These are phyloP conservation scores for Xiphorhynchus erythropygius DNA, from an alignment of 2,797 vertebrate genomes.

Conservation along the genomic window DNA sequence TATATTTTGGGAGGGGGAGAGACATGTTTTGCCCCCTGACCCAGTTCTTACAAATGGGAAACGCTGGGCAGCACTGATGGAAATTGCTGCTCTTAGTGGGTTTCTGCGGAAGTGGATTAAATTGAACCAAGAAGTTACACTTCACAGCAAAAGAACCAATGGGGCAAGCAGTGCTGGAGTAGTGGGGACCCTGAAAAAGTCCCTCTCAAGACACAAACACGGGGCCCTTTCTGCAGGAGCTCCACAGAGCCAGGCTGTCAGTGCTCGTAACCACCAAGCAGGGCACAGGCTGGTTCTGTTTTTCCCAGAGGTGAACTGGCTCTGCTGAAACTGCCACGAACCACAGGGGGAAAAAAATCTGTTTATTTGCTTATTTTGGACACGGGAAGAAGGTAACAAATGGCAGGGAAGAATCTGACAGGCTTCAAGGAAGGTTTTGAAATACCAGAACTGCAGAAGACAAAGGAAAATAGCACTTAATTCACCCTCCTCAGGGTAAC, in stretches of 20 bases:
- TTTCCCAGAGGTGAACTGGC: not conserved
- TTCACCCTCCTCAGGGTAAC: not conserved
- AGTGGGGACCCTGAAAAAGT: not conserved
- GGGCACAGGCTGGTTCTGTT: not conserved
- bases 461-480: constrained; percentile 10
- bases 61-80: not conserved
- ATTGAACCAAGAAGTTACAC: not conserved
- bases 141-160: not conserved
- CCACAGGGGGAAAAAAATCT: too few relatives aligned
- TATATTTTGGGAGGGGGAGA: not conserved
- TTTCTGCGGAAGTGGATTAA: not conserved
- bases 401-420: constrained; percentile 12
- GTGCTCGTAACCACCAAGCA: not conserved
- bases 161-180: not conserved
- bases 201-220: not conserved
- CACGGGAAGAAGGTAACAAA: not conserved
- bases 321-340: not conserved
- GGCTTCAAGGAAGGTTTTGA: constrained; percentile 13
- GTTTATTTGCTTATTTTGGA: not conserved
- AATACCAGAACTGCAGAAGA: constrained; percentile 8
- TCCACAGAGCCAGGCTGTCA: not conserved
- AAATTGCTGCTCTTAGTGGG: not conserved
- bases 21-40: not conserved
- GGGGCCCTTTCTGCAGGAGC: not conserved
- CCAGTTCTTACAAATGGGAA: not conserved